Base-by-base conservation (phyloP, 2,797 vertebrate species). In the Amblyopsis hoosieri region DNA sequence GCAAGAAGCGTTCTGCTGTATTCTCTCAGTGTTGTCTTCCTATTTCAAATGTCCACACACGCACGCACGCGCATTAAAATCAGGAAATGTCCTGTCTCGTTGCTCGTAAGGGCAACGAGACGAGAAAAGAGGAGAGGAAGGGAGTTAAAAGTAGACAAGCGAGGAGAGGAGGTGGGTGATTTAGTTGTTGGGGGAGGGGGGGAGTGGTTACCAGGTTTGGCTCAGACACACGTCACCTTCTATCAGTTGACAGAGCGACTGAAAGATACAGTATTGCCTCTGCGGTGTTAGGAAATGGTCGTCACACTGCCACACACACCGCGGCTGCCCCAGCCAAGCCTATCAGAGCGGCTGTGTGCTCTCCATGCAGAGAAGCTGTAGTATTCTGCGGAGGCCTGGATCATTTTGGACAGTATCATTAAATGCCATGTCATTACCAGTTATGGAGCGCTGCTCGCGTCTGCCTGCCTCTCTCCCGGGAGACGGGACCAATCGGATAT, bases 321-420 rank as follows among this genome's bases (percentile, higher is more conserved):
- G 19, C 55, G 55, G 71, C 64, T 54, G 74, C 71, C 93, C 91
- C 94, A 95, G 89, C 92, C 79, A 92, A 90, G 95, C 96, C 98
- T 96, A 96, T 98, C 96, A 93, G 70, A 63, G 90, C 91, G 92
- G 74, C 85, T 82, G 84, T 62, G 17, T 74, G 71, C 84, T 86
- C 88, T 84, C 81, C 82, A 79, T 79, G 85, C 82, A 73, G 80
- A 85, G 93, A 91, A 84, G 93, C 94, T 94, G 94, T 94, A 92
- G 93, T 94, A 94, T 90, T 95, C 94, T 94, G 90, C 90, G 77
- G 91, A 82, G 88, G 90, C 92, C 88, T 82, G 94, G 94, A 98
- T 98, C 95, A 94, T 94, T 96, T 93, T 96, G 95, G 97, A 99
- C 96, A 98, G 96, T 96, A 96, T 96, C 96, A 97, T 99, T 98